These are phyloP conservation scores for Vulpes vulpes DNA, from an alignment of 2,113 vertebrate species.

Conservation along the genomic window DNA sequence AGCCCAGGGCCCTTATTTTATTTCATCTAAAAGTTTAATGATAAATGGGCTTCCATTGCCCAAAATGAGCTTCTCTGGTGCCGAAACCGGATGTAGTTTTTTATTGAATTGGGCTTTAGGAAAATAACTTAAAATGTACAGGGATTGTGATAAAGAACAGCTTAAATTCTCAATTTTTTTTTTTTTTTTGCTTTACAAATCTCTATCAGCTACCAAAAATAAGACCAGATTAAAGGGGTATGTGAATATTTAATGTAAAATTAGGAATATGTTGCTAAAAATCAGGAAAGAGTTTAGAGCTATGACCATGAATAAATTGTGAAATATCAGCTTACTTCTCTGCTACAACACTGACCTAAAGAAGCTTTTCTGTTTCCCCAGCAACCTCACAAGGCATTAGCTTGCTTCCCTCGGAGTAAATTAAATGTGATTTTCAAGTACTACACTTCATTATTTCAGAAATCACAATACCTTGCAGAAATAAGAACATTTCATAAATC, in stretches of 20 bases:
- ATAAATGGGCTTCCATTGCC: conserved; percentile 82
- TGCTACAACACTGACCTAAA: conserved; percentile 86
- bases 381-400: conserved; percentile 87
- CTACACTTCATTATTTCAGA: conserved; percentile 90
- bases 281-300: conserved; percentile 81
- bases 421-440: conserved; percentile 91
- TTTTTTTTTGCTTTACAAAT: conserved; percentile 71
- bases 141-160: conserved; percentile 81
- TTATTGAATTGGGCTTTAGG: conserved; percentile 78
- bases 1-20: conserved; percentile 69
- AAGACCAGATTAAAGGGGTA: conserved; percentile 74
- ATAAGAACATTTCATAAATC: conserved; percentile 87
- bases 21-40: conserved; percentile 79
- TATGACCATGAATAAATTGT: conserved; percentile 82
- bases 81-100: conserved; percentile 81
- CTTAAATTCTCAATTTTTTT: conserved; percentile 75
- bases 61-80: conserved; percentile 67
- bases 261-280: conserved; percentile 83
- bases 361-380: conserved; percentile 90
- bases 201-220: conserved; percentile 79
- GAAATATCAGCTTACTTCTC: conserved; percentile 85
- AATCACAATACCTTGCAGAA: conserved; percentile 87
- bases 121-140: conserved; percentile 79
- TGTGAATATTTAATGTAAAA: conserved; percentile 80
- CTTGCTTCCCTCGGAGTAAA: conserved; percentile 89